phyloP scores from a whole-genome alignment of 2,797 vertebrate genomes.

The Acanthurus lineatus region DNA sequence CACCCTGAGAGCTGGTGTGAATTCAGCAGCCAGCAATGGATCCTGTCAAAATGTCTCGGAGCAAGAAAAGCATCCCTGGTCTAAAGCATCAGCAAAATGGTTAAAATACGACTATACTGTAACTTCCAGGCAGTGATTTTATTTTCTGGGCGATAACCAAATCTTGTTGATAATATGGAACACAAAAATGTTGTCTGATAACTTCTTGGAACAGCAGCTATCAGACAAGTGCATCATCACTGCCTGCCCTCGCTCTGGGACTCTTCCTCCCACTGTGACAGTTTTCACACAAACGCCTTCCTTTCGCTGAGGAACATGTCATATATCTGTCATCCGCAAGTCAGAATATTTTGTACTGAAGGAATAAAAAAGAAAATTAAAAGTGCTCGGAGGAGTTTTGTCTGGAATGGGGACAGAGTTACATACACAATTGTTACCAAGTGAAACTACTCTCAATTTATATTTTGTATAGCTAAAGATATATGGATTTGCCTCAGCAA shows the following conservation, averaged over 20 bases:
- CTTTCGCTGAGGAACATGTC: conserved; percentile 54
- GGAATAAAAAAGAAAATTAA: conserved; percentile 1
- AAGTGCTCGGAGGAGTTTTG: not conserved
- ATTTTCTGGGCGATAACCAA: conserved; percentile 25
- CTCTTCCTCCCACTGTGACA: conserved; percentile 53
- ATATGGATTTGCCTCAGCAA: not conserved
- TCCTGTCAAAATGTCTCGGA: conserved; percentile 25
- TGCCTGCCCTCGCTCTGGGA: conserved; percentile 46
- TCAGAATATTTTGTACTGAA: conserved; percentile 4
- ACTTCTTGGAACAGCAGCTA: conserved; percentile 53
- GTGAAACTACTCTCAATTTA: not conserved
- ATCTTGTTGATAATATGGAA: conserved; percentile 19
- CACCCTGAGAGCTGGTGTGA: conserved; percentile 60
- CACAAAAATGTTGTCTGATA: conserved; percentile 32
- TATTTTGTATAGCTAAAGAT: not conserved
- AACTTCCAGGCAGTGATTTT: conserved; percentile 6
- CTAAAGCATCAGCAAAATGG: too few relatives aligned
- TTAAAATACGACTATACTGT: conserved; percentile 15
- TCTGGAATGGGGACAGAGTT: not conserved
- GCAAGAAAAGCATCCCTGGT: conserved; percentile 15
- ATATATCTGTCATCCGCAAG: not conserved
- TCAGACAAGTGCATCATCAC: conserved; percentile 49
- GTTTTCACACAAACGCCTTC: conserved; percentile 58
- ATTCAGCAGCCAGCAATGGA: conserved; percentile 62
- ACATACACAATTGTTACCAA: not conserved